Conservation (phyloP, 2,797 vertebrate genomes). For the Heliangelus exortis region DNA sequence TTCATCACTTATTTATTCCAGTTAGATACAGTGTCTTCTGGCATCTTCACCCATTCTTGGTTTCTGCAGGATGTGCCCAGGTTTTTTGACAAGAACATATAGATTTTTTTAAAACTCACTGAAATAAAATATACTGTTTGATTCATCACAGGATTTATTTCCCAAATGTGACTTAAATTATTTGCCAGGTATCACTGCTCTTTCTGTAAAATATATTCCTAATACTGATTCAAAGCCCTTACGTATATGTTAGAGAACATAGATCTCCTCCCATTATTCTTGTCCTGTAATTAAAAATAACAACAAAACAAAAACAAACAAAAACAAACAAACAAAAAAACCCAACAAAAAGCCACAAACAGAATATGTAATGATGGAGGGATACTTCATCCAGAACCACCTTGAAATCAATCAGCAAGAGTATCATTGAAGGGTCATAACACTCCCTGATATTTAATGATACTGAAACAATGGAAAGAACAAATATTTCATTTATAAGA, state of each 20-base stretch:
- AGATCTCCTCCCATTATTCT: not conserved
- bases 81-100: not conserved
- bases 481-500: not conserved
- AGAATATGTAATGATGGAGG: not conserved
- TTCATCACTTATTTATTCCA: not conserved
- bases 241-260: not conserved
- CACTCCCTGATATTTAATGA: not conserved
- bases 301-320: too few species aligned
- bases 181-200: not conserved
- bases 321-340: too few species aligned
- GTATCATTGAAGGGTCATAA: accelerated
- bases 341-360: too few species aligned
- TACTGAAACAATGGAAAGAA: not conserved
- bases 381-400: not conserved
- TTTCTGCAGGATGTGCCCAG: not conserved
- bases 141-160: not conserved
- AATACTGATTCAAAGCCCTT: not conserved
- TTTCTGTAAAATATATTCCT: not conserved
- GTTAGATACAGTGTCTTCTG: not conserved
- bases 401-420: not conserved
- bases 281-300: not conserved
- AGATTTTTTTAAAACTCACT: not conserved
- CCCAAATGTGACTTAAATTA: not conserved
- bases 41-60: not conserved
- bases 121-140: not conserved